These are phyloP conservation scores for Entomobrya multifasciata DNA, from an alignment of 2,888 invertebrate genomes.

Conservation along the genomic window DNA sequence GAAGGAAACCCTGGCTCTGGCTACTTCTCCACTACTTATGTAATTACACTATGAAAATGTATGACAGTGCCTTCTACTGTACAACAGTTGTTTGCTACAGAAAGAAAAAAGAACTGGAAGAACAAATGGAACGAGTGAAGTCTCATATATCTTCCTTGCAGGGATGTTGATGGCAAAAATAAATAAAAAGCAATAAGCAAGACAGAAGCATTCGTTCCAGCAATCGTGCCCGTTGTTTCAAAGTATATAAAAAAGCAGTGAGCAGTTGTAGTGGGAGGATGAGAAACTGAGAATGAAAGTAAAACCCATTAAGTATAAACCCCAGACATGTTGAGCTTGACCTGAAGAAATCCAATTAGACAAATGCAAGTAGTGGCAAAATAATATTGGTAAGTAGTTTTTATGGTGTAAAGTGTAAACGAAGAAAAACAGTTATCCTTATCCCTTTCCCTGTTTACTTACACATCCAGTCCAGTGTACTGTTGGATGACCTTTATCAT, in stretches of 20 bases:
- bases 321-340: slow-evolving; percentile 55
- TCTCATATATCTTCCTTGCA: slow-evolving; percentile 27
- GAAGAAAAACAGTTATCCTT: no score
- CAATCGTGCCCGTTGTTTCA: no score
- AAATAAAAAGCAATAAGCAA: slow-evolving; percentile 5
- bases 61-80: no score
- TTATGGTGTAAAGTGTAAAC: neutral
- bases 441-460: no score
- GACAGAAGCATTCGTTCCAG: no score
- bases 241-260: neutral
- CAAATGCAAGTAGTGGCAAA: slow-evolving; percentile 61
- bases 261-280: neutral
- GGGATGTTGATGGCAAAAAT: neutral
- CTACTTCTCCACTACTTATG: no score
- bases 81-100: neutral
- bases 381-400: slow-evolving; percentile 26
- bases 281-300: slow-evolving; percentile 8
- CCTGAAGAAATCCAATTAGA: slow-evolving; percentile 69
- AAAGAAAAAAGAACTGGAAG: neutral
- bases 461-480: no score
- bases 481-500: no score
- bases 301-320: slow-evolving; percentile 51
- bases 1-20: no score
- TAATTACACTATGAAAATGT: no score
- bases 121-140: slow-evolving; percentile 29